phyloP scores from a whole-genome alignment of 2,113 vertebrate genomes.

The Podilymbus podiceps region DNA sequence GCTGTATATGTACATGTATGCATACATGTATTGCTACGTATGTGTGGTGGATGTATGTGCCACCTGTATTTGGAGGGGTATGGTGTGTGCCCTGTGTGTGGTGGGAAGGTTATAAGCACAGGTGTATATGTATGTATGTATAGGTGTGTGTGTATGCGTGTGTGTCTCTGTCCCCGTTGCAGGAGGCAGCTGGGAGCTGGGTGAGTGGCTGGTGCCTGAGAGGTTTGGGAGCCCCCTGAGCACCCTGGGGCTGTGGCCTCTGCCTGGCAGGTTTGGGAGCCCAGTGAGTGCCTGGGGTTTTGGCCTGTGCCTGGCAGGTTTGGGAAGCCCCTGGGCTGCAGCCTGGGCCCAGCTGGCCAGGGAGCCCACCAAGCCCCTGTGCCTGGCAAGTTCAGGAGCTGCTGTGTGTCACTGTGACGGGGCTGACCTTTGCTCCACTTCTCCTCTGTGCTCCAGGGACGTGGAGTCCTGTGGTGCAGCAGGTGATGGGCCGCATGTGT shows the following conservation, averaged over 20 bases:
- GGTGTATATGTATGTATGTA: rapidly evolving
- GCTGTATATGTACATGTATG: too few relatives aligned
- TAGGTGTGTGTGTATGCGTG: rapidly evolving
- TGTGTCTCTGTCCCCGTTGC: rapidly evolving
- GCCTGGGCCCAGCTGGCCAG: background rate
- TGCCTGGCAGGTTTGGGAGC: too few relatives aligned
- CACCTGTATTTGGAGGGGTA: rapidly evolving
- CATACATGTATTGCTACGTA: too few relatives aligned
- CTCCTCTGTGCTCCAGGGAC: rapidly evolving
- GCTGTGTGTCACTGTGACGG: rapidly evolving
- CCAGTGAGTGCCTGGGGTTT: too few relatives aligned
- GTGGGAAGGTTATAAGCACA: background rate
- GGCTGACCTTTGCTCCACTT: background rate
- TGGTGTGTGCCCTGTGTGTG: rapidly evolving
- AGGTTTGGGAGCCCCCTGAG: too few relatives aligned
- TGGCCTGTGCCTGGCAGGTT: background rate
- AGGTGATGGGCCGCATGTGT: background rate
- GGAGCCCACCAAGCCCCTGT: too few relatives aligned
- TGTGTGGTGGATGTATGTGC: too few relatives aligned
- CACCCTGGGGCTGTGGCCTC: too few relatives aligned
- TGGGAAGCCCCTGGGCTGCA: background rate
- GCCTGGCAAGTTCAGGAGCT: background rate
- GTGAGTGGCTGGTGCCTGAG: too few relatives aligned
- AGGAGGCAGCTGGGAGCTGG: background rate
- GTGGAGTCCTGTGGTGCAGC: background rate